phyloP scores from a whole-genome alignment of 1,140 invertebrate genomes.

The Acyrthosiphon pisum region DNA sequence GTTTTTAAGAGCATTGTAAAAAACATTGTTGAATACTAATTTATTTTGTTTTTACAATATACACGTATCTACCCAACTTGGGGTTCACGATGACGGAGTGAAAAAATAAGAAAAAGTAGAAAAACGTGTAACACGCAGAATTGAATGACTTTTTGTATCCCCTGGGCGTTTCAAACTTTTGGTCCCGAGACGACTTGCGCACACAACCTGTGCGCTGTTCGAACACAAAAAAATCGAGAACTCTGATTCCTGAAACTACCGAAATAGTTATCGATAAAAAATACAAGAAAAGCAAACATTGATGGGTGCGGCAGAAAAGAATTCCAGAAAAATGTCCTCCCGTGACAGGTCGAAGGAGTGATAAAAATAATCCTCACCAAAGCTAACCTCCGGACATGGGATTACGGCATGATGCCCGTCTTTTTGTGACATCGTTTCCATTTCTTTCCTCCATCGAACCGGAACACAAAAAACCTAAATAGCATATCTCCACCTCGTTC shows the following conservation, averaged over 20 bases:
- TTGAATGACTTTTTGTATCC: background rate
- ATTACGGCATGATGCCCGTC: background rate
- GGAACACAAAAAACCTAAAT: background rate
- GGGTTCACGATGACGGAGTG: background rate
- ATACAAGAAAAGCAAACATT: background rate
- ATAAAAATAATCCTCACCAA: slow-evolving; percentile 22
- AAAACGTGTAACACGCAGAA: background rate
- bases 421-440: slow-evolving; percentile 18
- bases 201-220: background rate
- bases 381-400: background rate
- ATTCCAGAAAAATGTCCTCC: background rate
- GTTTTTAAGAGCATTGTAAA: background rate
- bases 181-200: background rate
- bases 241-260: background rate
- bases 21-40: background rate
- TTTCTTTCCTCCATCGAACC: background rate
- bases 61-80: background rate
- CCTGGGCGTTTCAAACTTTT: background rate
- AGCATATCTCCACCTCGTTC: background rate
- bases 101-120: background rate
- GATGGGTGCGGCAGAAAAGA: background rate
- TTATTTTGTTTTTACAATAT: background rate
- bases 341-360: background rate
- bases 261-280: slow-evolving; percentile 7
- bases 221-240: background rate